Base-by-base conservation (phyloP, 2,113 vertebrate genomes). In the Leptodactylus fuscus region DNA sequence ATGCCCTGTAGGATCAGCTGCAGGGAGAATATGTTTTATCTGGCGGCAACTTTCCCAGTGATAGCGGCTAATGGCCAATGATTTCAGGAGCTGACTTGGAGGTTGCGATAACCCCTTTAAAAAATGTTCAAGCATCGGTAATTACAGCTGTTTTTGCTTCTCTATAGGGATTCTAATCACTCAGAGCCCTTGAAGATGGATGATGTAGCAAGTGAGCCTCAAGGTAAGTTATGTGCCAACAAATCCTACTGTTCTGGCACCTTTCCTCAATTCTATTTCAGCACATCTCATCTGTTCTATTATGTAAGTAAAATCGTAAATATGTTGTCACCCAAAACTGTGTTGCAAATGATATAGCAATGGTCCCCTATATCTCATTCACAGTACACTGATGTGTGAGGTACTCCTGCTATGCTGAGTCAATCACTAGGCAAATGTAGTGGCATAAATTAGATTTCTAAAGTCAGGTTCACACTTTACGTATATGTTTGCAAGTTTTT, bases 211-310 rank as follows among this genome's bases (percentile, higher is more conserved):
- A 16, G 38, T 29, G 0, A 0, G 0, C 53, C 38, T 1, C 69
- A 6, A 0, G 90, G 92, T 93, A 86, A 90, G 87, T 1, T 0
- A 34, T 55, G 13, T 2, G 22, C 20, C n/a, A 38, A 74, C 10
- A 27, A 74, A 24, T 41, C 2, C 4, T 12, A 7, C 3, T 16
- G 4, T 46, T 27, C 38, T 10, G 12, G 10, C 36, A 11, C 8
- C 41, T 1, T 73, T n/a, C 62, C 15, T n/a, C n/a, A 22, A 38
- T 71, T 71, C 34, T 41, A 1, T 73, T 65, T 16, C 1, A 34
- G 65, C 27, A 71, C 20, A 38, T 20, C 11, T 36, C 22, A 38
- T 11, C 4, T 58, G 6, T 58, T 38, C 11, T 1, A 46, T 78
- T 79, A 16, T 55, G 13, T 18, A 51, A 4, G 18, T 53, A n/a